Evolutionary conservation across 2,113 vertebrate genomes (phyloP).

Genomic region (Crotalus horridus): DNA sequence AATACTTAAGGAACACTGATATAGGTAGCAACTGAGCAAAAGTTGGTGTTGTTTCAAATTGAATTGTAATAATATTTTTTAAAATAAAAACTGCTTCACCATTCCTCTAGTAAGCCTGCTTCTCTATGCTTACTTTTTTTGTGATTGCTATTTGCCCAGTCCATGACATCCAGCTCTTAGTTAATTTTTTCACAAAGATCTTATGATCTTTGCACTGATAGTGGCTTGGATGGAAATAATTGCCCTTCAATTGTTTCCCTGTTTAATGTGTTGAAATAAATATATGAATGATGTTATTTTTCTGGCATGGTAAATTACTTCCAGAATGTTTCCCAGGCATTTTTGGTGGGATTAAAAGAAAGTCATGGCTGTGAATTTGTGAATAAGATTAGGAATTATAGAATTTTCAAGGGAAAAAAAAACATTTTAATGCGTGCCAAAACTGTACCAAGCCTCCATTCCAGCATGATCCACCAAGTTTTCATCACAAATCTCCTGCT

Average conservation of each 20-base stretch:
- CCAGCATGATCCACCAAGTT: background rate
- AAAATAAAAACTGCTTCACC: background rate
- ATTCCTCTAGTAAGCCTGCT: background rate
- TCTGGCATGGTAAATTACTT: background rate
- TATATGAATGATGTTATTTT: background rate
- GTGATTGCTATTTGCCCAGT: background rate
- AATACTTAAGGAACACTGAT: background rate
- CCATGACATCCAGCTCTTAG: background rate
- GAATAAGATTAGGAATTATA: background rate
- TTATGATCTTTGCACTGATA: background rate
- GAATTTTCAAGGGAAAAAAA: background rate
- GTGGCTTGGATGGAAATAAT: background rate
- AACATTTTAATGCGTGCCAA: background rate
- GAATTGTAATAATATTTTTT: background rate
- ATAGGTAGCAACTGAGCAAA: background rate
- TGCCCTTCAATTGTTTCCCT: background rate
- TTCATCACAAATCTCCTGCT: slow-evolving; percentile 1
- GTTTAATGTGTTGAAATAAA: background rate
- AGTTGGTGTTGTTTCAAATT: background rate
- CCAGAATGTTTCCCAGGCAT: background rate
- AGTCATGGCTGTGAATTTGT: background rate
- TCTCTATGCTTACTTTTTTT: background rate
- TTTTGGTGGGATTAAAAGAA: background rate
- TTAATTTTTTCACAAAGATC: background rate
- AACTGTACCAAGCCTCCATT: slow-evolving; percentile 1